Evolutionary conservation across 1,140 invertebrate genomes (phyloP).

Genomic region (Rhysida immarginata): DNA sequence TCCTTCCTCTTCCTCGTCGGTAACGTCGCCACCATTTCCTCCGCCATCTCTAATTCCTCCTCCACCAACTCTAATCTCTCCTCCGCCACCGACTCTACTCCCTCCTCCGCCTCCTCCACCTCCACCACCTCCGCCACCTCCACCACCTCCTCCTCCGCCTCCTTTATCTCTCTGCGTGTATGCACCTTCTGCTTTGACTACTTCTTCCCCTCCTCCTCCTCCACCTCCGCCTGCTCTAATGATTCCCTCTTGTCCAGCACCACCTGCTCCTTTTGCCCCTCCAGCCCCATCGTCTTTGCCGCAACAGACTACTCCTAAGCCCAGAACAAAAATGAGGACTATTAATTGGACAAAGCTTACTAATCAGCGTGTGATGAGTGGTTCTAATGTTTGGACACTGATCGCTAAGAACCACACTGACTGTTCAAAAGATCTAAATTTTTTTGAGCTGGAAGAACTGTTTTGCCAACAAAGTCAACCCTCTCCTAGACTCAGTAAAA

Average conservation of each 20-base stretch:
- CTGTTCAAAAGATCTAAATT: conserved; percentile 58
- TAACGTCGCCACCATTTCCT: conserved; percentile 13
- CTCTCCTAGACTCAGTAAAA: conserved; percentile 28
- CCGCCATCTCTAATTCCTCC: background rate
- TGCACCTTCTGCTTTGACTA: conserved; percentile 9
- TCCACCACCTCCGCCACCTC: conserved; percentile 1
- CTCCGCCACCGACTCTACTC: conserved; percentile 6
- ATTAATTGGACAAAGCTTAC: conserved; percentile 90
- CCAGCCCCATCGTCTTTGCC: conserved; percentile 41
- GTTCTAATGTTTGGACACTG: conserved; percentile 82
- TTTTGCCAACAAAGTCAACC: conserved; percentile 62
- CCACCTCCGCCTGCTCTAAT: conserved; percentile 25
- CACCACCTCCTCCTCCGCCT: conserved; percentile 19
- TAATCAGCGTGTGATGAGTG: conserved; percentile 64
- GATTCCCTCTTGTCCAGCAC: conserved; percentile 12
- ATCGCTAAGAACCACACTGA: conserved; percentile 68
- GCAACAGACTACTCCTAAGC: conserved; percentile 70
- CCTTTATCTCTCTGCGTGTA: conserved; percentile 22
- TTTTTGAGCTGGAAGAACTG: conserved; percentile 78
- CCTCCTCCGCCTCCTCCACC: conserved; percentile 11
- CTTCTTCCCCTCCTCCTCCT: conserved; percentile 14
- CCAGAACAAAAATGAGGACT: conserved; percentile 85
- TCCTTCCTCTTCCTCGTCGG: conserved; percentile 24
- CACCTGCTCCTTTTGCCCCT: background rate
- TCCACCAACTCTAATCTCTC: conserved; percentile 13